These are phyloP conservation scores for Orgyia antiqua DNA, from an alignment of 2,888 invertebrate species.

Conservation along the genomic window DNA sequence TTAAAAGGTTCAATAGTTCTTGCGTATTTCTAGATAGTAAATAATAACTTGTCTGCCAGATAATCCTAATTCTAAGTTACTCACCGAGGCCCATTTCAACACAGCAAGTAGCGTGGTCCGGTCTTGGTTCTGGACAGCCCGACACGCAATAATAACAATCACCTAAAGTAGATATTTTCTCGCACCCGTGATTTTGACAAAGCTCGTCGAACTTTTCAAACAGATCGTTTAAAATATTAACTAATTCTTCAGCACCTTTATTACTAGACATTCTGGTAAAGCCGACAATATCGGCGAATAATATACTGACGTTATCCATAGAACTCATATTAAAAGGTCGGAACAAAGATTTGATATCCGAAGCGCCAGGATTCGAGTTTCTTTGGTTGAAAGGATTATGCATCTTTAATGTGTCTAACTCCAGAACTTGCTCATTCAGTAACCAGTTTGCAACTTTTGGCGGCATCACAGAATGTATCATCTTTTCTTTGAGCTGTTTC, in stretches of 20 bases:
- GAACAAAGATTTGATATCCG: constrained; percentile 89
- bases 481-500: constrained; percentile 95
- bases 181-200: constrained; percentile 92
- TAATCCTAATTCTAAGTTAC: constrained; percentile 18
- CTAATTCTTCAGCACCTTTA: constrained; percentile 96
- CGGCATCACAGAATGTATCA: constrained; percentile 99
- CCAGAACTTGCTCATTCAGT: constrained; percentile 84
- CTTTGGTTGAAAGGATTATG: constrained; percentile 61
- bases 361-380: constrained; percentile 75
- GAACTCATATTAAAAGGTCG: constrained; percentile 98
- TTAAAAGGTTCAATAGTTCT: too few relatives aligned
- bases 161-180: constrained; percentile 97
- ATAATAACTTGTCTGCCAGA: too few relatives aligned
- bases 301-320: constrained; percentile 96
- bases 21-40: too few relatives aligned
- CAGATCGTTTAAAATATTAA: constrained; percentile 95
- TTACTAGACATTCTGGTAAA: constrained; percentile 98
- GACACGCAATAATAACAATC: constrained; percentile 97
- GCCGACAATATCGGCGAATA: constrained; percentile 98
- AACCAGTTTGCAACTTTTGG: constrained; percentile 93
- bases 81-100: constrained; percentile 96
- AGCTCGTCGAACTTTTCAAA: constrained; percentile 97
- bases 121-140: constrained; percentile 94
- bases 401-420: constrained; percentile 73
- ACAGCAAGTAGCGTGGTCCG: constrained; percentile 96